A percentile compares a stretch with the other conserved stretches of the same genome.
Conservation (phyloP, 2,113 vertebrate genomes). For the Scomber colias region DNA sequence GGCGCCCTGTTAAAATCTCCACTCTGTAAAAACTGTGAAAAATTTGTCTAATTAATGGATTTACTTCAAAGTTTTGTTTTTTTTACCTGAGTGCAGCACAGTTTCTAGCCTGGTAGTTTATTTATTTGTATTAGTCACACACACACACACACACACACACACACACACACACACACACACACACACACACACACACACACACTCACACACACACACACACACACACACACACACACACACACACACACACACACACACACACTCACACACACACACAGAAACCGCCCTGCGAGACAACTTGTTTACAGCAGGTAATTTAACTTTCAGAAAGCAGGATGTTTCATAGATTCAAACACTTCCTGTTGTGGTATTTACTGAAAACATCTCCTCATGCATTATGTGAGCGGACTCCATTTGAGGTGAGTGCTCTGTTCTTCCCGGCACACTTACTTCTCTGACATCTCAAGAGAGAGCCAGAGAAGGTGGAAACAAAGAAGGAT, state of each 20-base stretch:
- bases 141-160: too few relatives aligned
- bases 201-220: too few relatives aligned
- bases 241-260: slow-evolving; percentile 44
- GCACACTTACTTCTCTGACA: slow-evolving; percentile 69
- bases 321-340: slow-evolving; percentile 73
- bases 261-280: slow-evolving; percentile 13
- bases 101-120: slow-evolving; percentile 1
- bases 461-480: slow-evolving; percentile 57
- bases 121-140: slow-evolving; percentile 41
- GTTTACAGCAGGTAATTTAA: slow-evolving; percentile 58
- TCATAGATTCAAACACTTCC: slow-evolving; percentile 63
- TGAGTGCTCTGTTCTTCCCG: slow-evolving; percentile 71
- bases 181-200: too few relatives aligned
- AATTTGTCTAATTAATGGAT: slow-evolving; percentile 39
- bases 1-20: slow-evolving; percentile 39
- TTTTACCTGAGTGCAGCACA: slow-evolving; percentile 6
- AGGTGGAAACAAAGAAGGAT: slow-evolving; percentile 48
- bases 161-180: too few relatives aligned
- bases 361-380: slow-evolving; percentile 65
- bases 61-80: slow-evolving; percentile 1
- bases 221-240: too few relatives aligned
- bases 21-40: slow-evolving; percentile 55
- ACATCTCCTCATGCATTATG: slow-evolving; percentile 69
- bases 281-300: slow-evolving; percentile 4
- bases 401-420: slow-evolving; percentile 65